Percentiles rank a stretch among this genome's conserved stretches.
phyloP scores from a whole-genome alignment of 2,888 invertebrate species.

The Drosophila yooni region DNA sequence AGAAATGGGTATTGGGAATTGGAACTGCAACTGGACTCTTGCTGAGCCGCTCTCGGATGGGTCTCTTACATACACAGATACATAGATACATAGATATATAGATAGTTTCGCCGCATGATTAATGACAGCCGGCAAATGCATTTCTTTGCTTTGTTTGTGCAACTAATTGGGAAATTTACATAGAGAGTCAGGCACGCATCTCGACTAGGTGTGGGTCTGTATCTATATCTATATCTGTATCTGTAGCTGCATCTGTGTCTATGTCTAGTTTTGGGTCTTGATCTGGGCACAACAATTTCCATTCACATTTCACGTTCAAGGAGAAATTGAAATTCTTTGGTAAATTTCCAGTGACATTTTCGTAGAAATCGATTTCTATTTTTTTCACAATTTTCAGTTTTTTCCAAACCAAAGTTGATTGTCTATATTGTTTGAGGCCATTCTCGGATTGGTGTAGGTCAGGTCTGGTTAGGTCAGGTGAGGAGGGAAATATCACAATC shows the following conservation, averaged over 20 bases:
- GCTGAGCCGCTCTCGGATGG: constrained; percentile 47
- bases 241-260: not conserved
- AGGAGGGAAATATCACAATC: constrained; percentile 4
- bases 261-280: not conserved
- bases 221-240: not conserved
- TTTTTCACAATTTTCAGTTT: not conserved
- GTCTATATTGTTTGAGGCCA: constrained; percentile 3
- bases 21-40: constrained; percentile 54
- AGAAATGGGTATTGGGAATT: constrained; percentile 8
- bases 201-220: constrained; percentile 7
- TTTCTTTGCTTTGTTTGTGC: constrained; percentile 61
- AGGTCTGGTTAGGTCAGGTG: constrained; percentile 33
- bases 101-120: constrained; percentile 54
- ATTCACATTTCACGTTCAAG: constrained; percentile 22
- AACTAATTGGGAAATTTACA: constrained; percentile 77
- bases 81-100: not conserved
- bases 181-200: constrained; percentile 33
- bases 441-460: constrained; percentile 19
- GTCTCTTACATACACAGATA: not conserved
- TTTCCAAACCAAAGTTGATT: not conserved
- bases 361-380: constrained; percentile 49
- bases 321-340: constrained; percentile 43
- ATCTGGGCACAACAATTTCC: constrained; percentile 16
- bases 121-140: constrained; percentile 55
- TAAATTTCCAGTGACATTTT: constrained; percentile 60